phyloP scores from a whole-genome alignment of 2,113 vertebrate species.

The Ceyx margarethae region DNA sequence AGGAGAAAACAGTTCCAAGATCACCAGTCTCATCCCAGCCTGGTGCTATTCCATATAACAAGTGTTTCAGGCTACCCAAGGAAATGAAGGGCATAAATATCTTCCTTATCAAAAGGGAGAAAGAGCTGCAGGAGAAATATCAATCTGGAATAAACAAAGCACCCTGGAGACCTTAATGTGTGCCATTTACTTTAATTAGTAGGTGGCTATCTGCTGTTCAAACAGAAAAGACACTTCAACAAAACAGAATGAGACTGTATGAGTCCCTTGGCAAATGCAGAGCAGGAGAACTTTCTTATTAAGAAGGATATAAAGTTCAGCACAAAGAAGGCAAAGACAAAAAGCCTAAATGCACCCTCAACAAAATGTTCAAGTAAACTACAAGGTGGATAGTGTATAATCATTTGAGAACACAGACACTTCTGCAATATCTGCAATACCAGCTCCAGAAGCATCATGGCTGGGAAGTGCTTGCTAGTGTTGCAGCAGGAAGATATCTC shows the following conservation, averaged over 20 bases:
- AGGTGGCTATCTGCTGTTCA: background rate
- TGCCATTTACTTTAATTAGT: constrained; percentile 36
- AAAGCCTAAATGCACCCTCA: background rate
- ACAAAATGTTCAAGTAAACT: background rate
- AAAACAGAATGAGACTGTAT: background rate
- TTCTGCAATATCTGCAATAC: background rate
- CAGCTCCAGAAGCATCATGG: background rate
- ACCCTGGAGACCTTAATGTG: background rate
- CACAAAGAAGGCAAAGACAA: background rate
- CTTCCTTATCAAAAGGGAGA: background rate
- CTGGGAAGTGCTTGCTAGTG: background rate
- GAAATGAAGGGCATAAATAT: background rate
- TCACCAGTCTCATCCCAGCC: background rate
- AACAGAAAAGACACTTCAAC: constrained; percentile 15
- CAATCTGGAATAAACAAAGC: background rate
- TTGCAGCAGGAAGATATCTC: background rate
- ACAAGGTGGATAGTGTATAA: background rate
- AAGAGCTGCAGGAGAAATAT: background rate
- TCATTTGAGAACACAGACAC: background rate
- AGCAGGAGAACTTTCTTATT: background rate
- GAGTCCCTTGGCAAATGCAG: background rate
- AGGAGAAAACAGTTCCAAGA: background rate
- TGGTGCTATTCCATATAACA: background rate
- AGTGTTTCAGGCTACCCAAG: background rate
- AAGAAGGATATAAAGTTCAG: background rate